A percentile compares a stretch with the other conserved stretches of the same genome.
These are phyloP conservation scores for Turritopsis rubra DNA, from an alignment of 30 jellyfish, hydroid and myxozoan species.

Conservation along the genomic window DNA sequence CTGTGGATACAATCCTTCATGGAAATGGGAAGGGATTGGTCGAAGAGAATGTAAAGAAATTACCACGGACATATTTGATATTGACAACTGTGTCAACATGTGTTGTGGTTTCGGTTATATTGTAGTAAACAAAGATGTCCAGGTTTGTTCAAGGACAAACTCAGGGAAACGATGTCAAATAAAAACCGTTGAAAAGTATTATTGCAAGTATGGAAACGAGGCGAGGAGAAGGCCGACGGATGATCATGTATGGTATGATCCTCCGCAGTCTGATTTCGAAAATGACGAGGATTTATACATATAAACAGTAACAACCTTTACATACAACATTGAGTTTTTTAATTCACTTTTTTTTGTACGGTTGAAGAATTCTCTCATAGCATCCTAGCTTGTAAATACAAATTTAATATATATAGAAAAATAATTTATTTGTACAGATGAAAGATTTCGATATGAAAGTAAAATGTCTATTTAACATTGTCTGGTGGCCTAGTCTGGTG, in stretches of 20 bases:
- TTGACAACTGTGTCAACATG: constrained; percentile 17
- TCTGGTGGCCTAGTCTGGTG: no score
- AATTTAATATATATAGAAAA: no score
- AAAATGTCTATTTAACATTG: neutral
- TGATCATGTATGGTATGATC: neutral
- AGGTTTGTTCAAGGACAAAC: neutral
- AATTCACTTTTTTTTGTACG: no score
- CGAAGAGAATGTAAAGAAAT: constrained; percentile 3
- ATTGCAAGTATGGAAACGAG: constrained; percentile 24
- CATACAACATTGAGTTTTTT: no score
- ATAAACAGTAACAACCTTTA: no score
- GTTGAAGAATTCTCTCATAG: neutral
- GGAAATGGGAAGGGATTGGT: constrained; percentile 29
- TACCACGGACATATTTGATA: neutral
- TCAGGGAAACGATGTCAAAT: neutral
- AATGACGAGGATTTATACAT: neutral
- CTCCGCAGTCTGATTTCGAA: neutral
- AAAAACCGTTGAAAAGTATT: neutral
- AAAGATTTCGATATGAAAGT: neutral
- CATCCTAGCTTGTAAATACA: neutral
- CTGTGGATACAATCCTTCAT: neutral
- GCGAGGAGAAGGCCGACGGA: neutral
- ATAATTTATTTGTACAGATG: neutral
- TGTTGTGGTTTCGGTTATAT: constrained; percentile 29
- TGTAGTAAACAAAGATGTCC: neutral